Conservation (phyloP, 2,797 vertebrate genomes). For the Huso huso region DNA sequence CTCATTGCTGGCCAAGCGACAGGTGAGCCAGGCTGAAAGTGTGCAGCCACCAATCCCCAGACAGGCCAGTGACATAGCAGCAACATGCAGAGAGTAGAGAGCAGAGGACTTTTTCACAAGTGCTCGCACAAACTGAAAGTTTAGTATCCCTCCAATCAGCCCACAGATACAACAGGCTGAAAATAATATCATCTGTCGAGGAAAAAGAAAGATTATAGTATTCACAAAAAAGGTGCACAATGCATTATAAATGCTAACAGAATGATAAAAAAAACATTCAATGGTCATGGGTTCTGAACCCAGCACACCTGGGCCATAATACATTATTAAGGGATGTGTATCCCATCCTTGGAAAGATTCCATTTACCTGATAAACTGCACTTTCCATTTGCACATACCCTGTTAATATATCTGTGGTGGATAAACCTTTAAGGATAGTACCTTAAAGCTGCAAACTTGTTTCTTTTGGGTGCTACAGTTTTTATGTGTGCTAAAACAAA, state of each 20-base stretch:
- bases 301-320: no score
- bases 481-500: no score
- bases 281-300: no score
- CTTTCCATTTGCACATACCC: no score
- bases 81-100: slow-evolving; percentile 60
- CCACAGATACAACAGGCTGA: slow-evolving; percentile 80
- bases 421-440: no score
- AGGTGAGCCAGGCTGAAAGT: slow-evolving; percentile 75
- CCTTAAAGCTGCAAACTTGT: no score
- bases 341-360: no score
- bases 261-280: neutral
- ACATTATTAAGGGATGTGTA: no score
- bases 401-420: no score
- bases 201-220: slow-evolving; percentile 18
- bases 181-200: slow-evolving; percentile 74
- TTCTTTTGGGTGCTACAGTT: no score
- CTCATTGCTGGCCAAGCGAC: slow-evolving; percentile 73
- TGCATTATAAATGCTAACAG: neutral
- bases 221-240: neutral
- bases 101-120: slow-evolving; percentile 60
- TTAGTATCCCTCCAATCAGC: slow-evolving; percentile 76
- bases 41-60: slow-evolving; percentile 71
- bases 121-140: slow-evolving; percentile 73
- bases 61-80: slow-evolving; percentile 68
- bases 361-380: no score